Base-by-base conservation (phyloP, 37 sponge, comb jelly and placozoan genomes). In the Petrosia ficiformis region DNA sequence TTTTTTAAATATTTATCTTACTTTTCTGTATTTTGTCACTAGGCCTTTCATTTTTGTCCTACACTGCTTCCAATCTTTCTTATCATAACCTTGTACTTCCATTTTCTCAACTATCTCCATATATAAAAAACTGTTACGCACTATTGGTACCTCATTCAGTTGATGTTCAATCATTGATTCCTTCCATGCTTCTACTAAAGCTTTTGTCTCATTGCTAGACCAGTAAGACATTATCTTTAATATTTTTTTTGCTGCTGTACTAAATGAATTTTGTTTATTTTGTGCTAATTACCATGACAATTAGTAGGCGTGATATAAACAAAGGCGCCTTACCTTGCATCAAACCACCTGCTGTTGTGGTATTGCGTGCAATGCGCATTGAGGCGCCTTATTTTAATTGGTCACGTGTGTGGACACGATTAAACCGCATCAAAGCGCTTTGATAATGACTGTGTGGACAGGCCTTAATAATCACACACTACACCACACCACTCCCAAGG, bases 11-110 rank as follows among this genome's bases (percentile, higher is more conserved):
- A 48, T 48, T 19, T 19, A 19, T 4, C 5, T 39, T 32, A 28
- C 70, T 38, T 68, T 8, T 16, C 70, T 14, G 34, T 68, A 68
- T 28, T 68, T 68, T 34, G 36, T 25, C 4, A 39, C 38, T 6
- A 68, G 39, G 32, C 39, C 39, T 30, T 68, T 68, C 36, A 28
- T 39, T 39, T 68, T 68, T 3, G 70, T 68, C 8, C 70, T 68
- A 32, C 37, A 68, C 24, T 68, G 70, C 34, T 68, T 68, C 70
- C 70, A 68, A 10, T 10, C 33, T 25, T 68, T 39, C 6, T 68
- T 30, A 28, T 14, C 14, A 48, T 48, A 48, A 48, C 14, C 14
- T 48, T 48, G 14, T 48, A 14, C 14, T 48, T 14, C 8, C 54
- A 48, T 48, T 48, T 48, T 48, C 14, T 48, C 54, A 19, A 14